Conservation (phyloP, 2,797 vertebrate genomes). For the Taeniopygia guttata region DNA sequence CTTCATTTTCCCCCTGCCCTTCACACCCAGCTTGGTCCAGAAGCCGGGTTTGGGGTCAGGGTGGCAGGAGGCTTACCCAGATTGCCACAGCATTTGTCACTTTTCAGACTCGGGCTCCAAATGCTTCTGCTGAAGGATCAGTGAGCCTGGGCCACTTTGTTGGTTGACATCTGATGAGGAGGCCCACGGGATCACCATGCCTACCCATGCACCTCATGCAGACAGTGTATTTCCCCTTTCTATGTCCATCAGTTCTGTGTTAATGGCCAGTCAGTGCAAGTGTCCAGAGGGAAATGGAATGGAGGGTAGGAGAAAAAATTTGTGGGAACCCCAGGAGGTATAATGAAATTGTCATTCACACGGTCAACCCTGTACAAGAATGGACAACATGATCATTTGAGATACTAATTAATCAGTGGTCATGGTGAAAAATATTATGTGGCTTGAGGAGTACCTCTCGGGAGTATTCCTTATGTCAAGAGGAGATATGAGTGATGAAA, state of each 20-base stretch:
- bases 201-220: not conserved
- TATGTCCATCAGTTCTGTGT: not conserved
- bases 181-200: not conserved
- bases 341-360: not conserved
- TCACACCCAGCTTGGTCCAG: not conserved
- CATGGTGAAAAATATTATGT: not conserved
- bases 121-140: not conserved
- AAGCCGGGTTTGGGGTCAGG: not conserved
- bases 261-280: not conserved
- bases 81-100: not conserved
- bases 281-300: not conserved
- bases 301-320: not conserved
- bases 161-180: not conserved
- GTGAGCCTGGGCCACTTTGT: not conserved
- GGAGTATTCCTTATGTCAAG: not conserved
- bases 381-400: not conserved
- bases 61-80: not conserved
- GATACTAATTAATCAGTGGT: not conserved
- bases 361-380: not conserved
- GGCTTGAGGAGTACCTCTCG: not conserved
- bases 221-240: not conserved
- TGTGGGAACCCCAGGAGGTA: not conserved
- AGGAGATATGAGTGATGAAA: not conserved
- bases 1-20: not conserved
- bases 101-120: not conserved